Evolutionary conservation across 2,797 vertebrate species (phyloP).

Genomic region (Acridotheres tristis): DNA sequence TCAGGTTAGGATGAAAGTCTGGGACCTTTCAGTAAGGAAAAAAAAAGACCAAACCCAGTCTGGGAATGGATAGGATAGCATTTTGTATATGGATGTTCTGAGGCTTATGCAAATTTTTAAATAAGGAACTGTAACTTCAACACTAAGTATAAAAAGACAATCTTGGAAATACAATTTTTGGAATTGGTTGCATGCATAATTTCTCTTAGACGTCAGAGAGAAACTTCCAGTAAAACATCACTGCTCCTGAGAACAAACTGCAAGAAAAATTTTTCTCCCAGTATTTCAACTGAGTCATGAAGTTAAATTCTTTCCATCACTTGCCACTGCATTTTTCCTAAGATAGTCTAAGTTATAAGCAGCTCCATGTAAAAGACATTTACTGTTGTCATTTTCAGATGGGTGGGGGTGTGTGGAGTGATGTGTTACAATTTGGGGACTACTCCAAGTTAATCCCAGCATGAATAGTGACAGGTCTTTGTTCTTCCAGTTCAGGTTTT

Average conservation of each 20-base stretch:
- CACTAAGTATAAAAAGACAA: not conserved
- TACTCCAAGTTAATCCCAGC: not conserved
- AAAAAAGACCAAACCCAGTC: accelerated
- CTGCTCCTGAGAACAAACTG: not conserved
- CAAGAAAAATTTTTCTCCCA: not conserved
- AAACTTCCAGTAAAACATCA: not conserved
- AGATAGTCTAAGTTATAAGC: not conserved
- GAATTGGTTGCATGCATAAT: not conserved
- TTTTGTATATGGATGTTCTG: not conserved
- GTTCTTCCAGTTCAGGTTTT: not conserved
- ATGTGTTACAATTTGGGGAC: not conserved
- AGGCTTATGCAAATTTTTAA: not conserved
- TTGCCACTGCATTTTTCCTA: not conserved
- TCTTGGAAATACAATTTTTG: not conserved
- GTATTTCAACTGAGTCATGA: not conserved
- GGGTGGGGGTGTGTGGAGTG: accelerated
- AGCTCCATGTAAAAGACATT: not conserved
- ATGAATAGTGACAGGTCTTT: not conserved
- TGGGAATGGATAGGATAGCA: not conserved
- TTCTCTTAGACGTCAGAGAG: not conserved
- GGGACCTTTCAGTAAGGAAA: not conserved
- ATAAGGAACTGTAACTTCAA: not conserved
- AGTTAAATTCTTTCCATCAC: not conserved
- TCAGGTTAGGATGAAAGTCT: not conserved
- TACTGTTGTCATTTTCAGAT: not conserved